Percentiles rank a stretch among this genome's conserved stretches.
These are phyloP conservation scores for Spea multiplicata DNA, from an alignment of 2,113 vertebrate genomes.

Conservation along the genomic window DNA sequence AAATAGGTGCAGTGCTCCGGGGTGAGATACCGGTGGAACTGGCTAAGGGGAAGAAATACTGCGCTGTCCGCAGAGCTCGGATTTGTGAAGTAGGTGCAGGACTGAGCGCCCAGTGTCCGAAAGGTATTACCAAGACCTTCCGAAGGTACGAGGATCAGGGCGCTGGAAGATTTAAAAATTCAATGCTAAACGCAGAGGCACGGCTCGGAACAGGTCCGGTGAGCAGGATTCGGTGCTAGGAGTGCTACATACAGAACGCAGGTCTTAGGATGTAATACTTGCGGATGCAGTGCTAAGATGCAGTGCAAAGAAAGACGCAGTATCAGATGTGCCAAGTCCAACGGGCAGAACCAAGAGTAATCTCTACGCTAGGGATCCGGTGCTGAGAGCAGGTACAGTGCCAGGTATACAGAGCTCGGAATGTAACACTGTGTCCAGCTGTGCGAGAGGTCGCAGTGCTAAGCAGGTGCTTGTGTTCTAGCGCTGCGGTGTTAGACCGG, in stretches of 20 bases:
- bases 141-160: background rate
- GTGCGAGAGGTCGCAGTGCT: background rate
- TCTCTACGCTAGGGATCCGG: background rate
- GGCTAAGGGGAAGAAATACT: no score
- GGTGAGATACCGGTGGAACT: no score
- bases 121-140: no score
- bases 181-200: background rate
- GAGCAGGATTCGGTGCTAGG: background rate
- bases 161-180: background rate
- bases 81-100: background rate
- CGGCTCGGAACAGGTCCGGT: background rate
- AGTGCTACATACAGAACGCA: background rate
- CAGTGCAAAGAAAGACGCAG: background rate
- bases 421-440: no score
- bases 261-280: background rate
- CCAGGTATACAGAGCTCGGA: background rate
- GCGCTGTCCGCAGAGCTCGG: no score
- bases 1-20: no score
- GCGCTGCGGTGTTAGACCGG: conserved; percentile 4
- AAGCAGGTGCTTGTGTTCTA: background rate
- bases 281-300: background rate
- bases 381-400: background rate
- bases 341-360: background rate
- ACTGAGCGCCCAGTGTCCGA: background rate
- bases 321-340: background rate